Evolutionary conservation across 2,888 invertebrate species (phyloP).

Genomic region (Margaritifera margaritifera): DNA sequence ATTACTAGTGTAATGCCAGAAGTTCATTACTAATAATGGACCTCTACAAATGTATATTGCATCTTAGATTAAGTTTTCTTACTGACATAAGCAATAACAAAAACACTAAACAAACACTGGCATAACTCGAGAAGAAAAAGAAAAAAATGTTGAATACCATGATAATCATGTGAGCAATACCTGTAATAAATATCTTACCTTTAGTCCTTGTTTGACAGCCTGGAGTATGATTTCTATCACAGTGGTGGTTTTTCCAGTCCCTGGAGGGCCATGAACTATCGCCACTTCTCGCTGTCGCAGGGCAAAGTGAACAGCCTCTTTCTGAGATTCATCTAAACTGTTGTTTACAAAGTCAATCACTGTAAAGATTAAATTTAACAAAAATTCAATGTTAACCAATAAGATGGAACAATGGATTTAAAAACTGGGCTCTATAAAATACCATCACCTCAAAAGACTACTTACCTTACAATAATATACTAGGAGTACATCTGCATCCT

Average conservation of each 20-base stretch:
- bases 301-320: slow-evolving; percentile 75
- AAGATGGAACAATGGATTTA: neutral
- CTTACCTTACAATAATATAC: no score
- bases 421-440: neutral
- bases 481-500: no score
- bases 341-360: slow-evolving; percentile 58
- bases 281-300: slow-evolving; percentile 74
- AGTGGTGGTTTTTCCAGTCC: slow-evolving; percentile 78
- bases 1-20: no score
- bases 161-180: no score
- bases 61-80: no score
- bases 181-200: slow-evolving; percentile 54
- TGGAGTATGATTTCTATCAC: slow-evolving; percentile 76
- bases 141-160: no score
- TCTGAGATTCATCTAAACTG: slow-evolving; percentile 74
- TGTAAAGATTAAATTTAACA: slow-evolving; percentile 24
- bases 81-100: no score
- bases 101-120: no score
- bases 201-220: slow-evolving; percentile 70
- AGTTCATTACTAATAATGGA: no score
- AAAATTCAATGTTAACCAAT: neutral
- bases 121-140: no score
- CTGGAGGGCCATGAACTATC: slow-evolving; percentile 77
- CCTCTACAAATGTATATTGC: no score
- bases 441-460: neutral